Conservation (phyloP, 2,113 vertebrate genomes). For the Corythaixoides concolor region DNA sequence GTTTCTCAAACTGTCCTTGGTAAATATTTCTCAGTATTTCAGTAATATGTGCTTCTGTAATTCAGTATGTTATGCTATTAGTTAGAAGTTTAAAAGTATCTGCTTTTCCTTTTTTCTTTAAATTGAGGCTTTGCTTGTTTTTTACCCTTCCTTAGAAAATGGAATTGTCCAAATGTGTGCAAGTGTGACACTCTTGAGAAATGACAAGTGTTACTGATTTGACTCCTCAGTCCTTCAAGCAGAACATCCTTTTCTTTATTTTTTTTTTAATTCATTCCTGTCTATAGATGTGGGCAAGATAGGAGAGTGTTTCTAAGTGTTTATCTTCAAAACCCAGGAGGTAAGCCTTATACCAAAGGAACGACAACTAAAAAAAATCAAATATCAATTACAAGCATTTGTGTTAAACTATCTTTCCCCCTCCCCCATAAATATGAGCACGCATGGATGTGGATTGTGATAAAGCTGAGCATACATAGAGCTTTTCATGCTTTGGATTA, state of each 20-base stretch:
- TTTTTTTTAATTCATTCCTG: conserved; percentile 25
- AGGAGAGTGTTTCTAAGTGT: neutral
- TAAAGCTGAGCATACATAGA: neutral
- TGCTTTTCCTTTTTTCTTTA: neutral
- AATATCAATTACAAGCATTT: neutral
- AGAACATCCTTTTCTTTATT: conserved; percentile 40
- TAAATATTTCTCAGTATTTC: neutral
- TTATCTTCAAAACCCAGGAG: conserved; percentile 1
- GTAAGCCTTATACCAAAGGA: neutral
- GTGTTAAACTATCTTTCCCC: neutral
- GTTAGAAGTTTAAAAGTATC: neutral
- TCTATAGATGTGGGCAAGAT: neutral
- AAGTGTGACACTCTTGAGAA: conserved; percentile 34
- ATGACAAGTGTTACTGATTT: conserved; percentile 57
- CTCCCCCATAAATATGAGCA: neutral
- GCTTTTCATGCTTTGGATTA: neutral
- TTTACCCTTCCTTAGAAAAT: conserved; percentile 48
- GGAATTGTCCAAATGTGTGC: conserved; percentile 9
- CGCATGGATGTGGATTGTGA: neutral
- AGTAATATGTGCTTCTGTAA: neutral
- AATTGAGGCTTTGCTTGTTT: conserved; percentile 30
- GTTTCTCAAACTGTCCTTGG: neutral
- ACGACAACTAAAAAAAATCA: neutral
- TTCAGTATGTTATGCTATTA: neutral
- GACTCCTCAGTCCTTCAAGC: conserved; percentile 26